Evolutionary conservation across 2,113 vertebrate species (phyloP).

Genomic region (Ciconia stormi): DNA sequence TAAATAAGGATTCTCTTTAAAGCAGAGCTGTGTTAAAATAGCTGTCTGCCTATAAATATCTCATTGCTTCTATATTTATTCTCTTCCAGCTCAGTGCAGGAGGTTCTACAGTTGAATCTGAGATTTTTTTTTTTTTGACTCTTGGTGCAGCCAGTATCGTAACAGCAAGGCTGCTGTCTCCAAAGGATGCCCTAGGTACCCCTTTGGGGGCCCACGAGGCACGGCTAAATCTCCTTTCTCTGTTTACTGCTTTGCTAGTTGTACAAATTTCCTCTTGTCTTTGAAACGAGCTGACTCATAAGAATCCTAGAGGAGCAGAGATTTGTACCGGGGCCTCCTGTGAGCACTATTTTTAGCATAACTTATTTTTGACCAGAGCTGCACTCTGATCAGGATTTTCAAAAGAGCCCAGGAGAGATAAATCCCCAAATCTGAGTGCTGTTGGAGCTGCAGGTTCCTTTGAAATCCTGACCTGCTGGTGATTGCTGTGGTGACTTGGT

Average conservation of each 20-base stretch:
- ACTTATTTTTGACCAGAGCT: conserved; percentile 17
- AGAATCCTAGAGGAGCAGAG: not conserved
- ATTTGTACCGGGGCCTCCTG: not conserved
- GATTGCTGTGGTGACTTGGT: not conserved
- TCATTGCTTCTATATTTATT: conserved; percentile 43
- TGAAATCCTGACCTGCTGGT: conserved; percentile 25
- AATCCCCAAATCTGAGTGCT: not conserved
- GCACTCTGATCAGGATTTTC: conserved; percentile 45
- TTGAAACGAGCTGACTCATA: conserved; percentile 8
- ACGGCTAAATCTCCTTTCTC: not conserved
- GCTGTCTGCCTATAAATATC: conserved; percentile 55
- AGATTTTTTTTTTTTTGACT: not conserved
- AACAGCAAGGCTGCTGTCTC: not conserved
- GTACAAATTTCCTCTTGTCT: conserved; percentile 7
- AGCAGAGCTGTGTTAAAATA: conserved; percentile 42
- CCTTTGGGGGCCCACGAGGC: not conserved
- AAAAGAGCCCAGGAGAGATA: conserved; percentile 18
- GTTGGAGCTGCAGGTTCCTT: not conserved
- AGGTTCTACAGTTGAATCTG: not conserved
- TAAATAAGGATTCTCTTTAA: conserved; percentile 58
- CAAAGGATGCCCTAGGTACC: not conserved
- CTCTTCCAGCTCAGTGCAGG: not conserved
- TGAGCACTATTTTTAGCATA: conserved; percentile 31
- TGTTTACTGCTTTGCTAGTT: not conserved
- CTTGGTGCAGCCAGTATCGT: not conserved